phyloP scores from a whole-genome alignment of 1,140 invertebrate genomes.

The Sogatella furcifera region DNA sequence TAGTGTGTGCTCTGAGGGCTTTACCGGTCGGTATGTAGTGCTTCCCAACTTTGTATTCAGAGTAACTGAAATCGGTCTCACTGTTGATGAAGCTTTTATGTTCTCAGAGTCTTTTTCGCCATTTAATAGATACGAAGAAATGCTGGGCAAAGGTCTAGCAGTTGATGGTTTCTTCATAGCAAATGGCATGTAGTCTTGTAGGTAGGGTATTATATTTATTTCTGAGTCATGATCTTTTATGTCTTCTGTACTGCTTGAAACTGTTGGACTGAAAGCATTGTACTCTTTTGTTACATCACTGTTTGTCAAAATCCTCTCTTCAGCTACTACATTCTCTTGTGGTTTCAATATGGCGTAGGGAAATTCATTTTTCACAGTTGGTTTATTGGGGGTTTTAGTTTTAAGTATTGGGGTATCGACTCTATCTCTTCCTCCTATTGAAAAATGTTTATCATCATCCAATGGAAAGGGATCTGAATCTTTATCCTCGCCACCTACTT shows the following conservation, averaged over 20 bases:
- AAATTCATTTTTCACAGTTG: conserved; percentile 26
- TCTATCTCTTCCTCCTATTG: conserved; percentile 32
- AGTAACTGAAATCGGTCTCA: conserved; percentile 21
- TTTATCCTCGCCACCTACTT: conserved; percentile 17
- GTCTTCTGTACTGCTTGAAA: conserved; percentile 19
- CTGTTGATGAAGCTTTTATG: conserved; percentile 3
- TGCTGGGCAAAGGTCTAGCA: conserved; percentile 1
- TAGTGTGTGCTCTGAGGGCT: neutral
- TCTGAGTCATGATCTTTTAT: conserved; percentile 20
- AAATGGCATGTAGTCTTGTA: conserved; percentile 40
- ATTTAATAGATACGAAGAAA: neutral
- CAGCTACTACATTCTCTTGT: conserved; percentile 2
- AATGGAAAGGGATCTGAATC: conserved; percentile 31
- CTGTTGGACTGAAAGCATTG: conserved; percentile 24
- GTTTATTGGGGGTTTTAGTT: conserved; percentile 32
- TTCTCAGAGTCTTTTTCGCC: neutral
- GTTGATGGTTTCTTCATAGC: conserved; percentile 28
- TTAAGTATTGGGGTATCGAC: conserved; percentile 36
- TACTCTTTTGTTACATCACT: conserved; percentile 20
- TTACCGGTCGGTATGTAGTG: conserved; percentile 9
- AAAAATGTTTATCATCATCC: conserved; percentile 36
- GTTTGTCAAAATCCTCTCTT: conserved; percentile 14
- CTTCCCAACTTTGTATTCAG: conserved; percentile 16
- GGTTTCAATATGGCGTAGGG: conserved; percentile 26
- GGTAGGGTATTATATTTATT: conserved; percentile 35